Conservation (phyloP, 2,113 vertebrate genomes). For the Hyla sarda region DNA sequence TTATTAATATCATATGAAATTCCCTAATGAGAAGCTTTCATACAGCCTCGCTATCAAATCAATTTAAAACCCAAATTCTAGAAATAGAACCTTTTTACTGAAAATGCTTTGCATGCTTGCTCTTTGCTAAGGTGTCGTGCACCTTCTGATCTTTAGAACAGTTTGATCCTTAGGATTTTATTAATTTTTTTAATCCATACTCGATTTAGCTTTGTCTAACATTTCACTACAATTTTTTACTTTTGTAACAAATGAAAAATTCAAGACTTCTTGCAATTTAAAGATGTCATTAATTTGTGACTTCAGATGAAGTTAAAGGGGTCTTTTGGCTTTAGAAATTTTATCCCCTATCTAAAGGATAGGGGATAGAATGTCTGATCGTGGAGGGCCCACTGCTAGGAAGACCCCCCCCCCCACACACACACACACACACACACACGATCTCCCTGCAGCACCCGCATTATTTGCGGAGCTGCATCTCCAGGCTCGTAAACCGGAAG, state of each 20-base stretch:
- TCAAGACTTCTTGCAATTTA: not conserved
- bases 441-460: too few species aligned
- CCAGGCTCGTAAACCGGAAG: too few species aligned
- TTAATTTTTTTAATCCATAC: not conserved
- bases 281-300: too few species aligned
- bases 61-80: constrained; percentile 14
- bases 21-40: constrained; percentile 44
- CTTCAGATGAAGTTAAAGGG: too few species aligned
- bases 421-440: too few species aligned
- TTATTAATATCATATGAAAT: constrained; percentile 55
- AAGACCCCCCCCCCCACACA: too few species aligned
- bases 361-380: too few species aligned
- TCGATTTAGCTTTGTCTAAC: not conserved
- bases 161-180: not conserved
- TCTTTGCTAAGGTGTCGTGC: not conserved
- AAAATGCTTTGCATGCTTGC: constrained; percentile 2
- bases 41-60: constrained; percentile 18
- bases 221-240: not conserved
- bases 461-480: too few species aligned
- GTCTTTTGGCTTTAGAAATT: too few species aligned
- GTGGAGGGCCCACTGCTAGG: too few species aligned
- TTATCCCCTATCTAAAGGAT: too few species aligned
- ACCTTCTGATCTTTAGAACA: not conserved
- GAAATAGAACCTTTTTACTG: not conserved
- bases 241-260: not conserved